Conservation (phyloP, 2,797 vertebrate species). For the Chanos chanos region DNA sequence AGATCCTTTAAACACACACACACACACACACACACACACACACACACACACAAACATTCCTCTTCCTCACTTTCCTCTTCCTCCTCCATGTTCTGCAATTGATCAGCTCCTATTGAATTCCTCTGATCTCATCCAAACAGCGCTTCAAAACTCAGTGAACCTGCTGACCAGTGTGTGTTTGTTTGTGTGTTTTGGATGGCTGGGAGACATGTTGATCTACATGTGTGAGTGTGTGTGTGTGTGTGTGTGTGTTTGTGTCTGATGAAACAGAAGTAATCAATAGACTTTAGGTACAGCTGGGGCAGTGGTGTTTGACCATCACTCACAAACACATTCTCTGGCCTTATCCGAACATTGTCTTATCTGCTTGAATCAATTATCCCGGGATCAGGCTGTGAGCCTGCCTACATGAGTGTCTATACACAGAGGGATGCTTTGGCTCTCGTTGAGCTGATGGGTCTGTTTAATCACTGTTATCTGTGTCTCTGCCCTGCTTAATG, state of each 20-base stretch:
- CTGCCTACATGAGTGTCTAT: slow-evolving; percentile 13
- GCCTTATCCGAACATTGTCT: slow-evolving; percentile 32
- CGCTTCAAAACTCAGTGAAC: not conserved
- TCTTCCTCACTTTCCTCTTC: not conserved
- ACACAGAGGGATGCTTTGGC: slow-evolving; percentile 17
- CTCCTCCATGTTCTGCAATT: not conserved
- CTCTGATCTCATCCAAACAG: slow-evolving; percentile 10
- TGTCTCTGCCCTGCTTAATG: too few relatives aligned
- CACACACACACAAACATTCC: slow-evolving; percentile 10
- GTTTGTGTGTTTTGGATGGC: slow-evolving; percentile 8
- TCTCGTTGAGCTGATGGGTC: slow-evolving; percentile 18
- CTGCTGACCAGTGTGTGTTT: slow-evolving; percentile 31
- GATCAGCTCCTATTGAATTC: not conserved
- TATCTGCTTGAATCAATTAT: slow-evolving; percentile 26
- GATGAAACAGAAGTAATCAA: slow-evolving; percentile 33
- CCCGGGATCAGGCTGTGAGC: slow-evolving; percentile 26
- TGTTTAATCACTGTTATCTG: slow-evolving; percentile 29
- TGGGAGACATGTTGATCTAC: too few relatives aligned
- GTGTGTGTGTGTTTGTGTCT: slow-evolving; percentile 4
- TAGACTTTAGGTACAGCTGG: slow-evolving; percentile 37
- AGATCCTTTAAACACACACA: not conserved
- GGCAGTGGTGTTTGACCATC: slow-evolving; percentile 18
- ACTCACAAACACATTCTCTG: slow-evolving; percentile 27
- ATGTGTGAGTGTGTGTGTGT: not conserved
- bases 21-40: slow-evolving; percentile 1